A percentile compares a stretch with the other conserved stretches of the same genome.
Conservation (phyloP, 2,113 vertebrate species). For the Eurystomus gularis region DNA sequence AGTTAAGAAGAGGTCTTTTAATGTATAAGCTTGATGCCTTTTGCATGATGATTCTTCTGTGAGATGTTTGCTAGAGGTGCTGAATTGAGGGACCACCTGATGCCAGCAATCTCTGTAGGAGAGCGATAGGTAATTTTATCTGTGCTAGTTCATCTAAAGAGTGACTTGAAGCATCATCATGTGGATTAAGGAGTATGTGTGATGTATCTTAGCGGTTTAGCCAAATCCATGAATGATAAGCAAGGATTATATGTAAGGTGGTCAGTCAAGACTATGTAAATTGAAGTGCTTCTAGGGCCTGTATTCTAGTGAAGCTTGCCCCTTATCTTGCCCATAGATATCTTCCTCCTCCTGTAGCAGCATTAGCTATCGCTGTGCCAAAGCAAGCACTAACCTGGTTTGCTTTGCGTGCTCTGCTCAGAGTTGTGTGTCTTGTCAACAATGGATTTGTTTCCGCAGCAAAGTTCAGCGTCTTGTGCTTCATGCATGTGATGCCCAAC, state of each 20-base stretch:
- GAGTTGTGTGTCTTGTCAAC: conserved; percentile 5
- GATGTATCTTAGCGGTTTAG: not conserved
- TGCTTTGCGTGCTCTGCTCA: not conserved
- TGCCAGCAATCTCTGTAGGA: not conserved
- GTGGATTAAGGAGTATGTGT: not conserved
- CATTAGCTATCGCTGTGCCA: not conserved
- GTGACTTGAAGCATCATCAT: not conserved
- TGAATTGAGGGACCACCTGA: not conserved
- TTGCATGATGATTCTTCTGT: not conserved
- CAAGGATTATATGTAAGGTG: not conserved
- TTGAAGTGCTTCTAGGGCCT: not conserved
- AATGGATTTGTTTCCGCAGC: conserved; percentile 34
- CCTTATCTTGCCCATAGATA: not conserved
- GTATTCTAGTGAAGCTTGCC: not conserved
- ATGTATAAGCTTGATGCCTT: not conserved
- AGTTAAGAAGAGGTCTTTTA: not conserved
- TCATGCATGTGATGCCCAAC: not conserved
- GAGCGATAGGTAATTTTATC: not conserved
- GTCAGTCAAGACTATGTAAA: not conserved
- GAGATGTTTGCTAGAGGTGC: not conserved
- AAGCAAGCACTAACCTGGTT: not conserved
- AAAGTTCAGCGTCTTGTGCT: not conserved
- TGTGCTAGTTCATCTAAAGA: not conserved
- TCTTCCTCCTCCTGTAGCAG: not conserved
- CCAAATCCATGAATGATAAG: not conserved